A percentile compares a stretch with the other conserved stretches of the same genome.
phyloP scores from a whole-genome alignment of 2,797 vertebrate genomes.

The Basileuterus tristriatus region DNA sequence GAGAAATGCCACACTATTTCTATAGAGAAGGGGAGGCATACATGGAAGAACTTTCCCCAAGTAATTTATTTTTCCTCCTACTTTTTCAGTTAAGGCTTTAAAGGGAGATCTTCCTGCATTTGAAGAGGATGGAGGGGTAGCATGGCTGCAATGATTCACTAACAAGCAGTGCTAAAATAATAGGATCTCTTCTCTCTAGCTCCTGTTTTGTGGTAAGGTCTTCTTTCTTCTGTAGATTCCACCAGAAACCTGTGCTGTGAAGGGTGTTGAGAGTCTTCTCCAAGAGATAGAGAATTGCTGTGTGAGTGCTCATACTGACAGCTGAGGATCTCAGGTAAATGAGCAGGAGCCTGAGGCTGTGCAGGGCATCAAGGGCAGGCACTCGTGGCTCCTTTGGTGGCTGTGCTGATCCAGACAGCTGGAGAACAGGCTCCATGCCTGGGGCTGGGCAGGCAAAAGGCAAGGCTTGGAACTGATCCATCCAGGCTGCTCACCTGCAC shows the following conservation, averaged over 20 bases:
- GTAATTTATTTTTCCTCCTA: not conserved
- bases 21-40: not conserved
- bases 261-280: not conserved
- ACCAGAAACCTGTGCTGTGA: not conserved
- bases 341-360: not conserved
- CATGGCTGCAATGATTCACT: not conserved
- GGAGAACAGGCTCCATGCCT: not conserved
- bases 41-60: not conserved
- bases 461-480: not conserved
- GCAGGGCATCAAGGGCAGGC: not conserved
- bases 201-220: not conserved
- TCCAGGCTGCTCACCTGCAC: not conserved
- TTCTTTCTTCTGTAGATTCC: not conserved
- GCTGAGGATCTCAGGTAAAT: not conserved
- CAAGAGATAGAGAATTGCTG: not conserved
- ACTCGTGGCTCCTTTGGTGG: not conserved
- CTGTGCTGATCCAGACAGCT: not conserved
- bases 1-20: not conserved
- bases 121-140: not conserved
- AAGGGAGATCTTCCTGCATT: not conserved
- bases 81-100: not conserved
- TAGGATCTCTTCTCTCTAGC: not conserved
- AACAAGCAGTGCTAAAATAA: not conserved
- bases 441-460: not conserved
- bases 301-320: not conserved